Evolutionary conservation across 92 coral and sea anemone species (phyloP), one percentile per base, ranked within the genome.

Genomic region (Phenganax stokvisi): DNA sequence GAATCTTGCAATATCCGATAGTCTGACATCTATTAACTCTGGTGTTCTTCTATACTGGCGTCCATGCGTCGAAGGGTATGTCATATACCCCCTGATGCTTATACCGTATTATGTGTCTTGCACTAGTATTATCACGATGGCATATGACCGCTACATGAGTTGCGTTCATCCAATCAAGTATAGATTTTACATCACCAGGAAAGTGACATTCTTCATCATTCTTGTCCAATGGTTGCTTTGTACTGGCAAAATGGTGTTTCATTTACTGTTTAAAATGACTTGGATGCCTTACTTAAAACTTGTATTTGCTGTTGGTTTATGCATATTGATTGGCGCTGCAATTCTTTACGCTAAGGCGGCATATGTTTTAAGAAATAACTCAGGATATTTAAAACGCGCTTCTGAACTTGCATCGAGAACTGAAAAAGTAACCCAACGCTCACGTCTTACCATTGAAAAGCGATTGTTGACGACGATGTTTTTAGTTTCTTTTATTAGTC

Each of bases 121-220:
- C 65, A 10, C 7, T 0, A 13, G n/a, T 25, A 59, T 59, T 59
- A 6, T 13, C 1, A 59, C 65, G 7, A 59, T 59, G 17, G 17
- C 65, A 3, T 59, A 6, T 59, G 65, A 59, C 17, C 65, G 65
- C 17, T 59, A 59, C 65, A 59, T 59, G 65, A 59, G 65, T 59
- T 59, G 65, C 17, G 65, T 59, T 59, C 65, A 59, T 59, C 65
- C 65, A 13, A 13, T 59, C 65, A 59, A 59, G 20, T 59, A 59
- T 59, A 59, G 65, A 59, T 6, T 59, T 13, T 5, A 10, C 15
- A 13, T 59, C 17, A 59, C 65, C 20, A n/a, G 65, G 7, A 59
- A 59, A 10, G 16, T 59, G 17, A 59, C 65, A 6, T 25, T 59
- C 65, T n/a, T 25, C 12, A 13, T 59, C 17, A 59, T 59, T 59